Evolutionary conservation across 2,797 vertebrate genomes (phyloP), one percentile per base, ranked within the genome.

Genomic region (Enteromius paludinosus): DNA sequence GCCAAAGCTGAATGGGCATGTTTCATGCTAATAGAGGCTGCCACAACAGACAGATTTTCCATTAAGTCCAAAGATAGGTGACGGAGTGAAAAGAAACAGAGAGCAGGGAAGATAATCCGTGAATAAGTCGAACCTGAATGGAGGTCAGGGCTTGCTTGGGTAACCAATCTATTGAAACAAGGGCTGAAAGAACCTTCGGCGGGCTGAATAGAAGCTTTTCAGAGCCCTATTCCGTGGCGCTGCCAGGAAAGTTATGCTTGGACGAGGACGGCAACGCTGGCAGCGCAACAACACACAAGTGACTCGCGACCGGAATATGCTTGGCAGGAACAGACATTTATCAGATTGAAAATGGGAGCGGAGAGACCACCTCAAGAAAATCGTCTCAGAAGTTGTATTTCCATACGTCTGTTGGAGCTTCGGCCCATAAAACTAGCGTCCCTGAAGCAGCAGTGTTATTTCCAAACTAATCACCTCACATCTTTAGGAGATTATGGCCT

Each of bases 401-500:
- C 82, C 28, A 66, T 35, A 62, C n/a, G 45, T 73, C 65, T 76
- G 25, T 81, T 73, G 52, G 14, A 54, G 61, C 78, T 84, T 78
- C 5, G 2, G 66, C 61, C 79, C 49, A 62, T 85, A 77, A 85
- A 87, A 83, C 14, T 1, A 35, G 15, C 35, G 54, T 74, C 81
- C 81, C 84, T 66, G 54, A 84, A 84, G 82, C 54, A 18, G 45
- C 70, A 54, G 56, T 62, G 74, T 82, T 79, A 77, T 64, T 76
- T 78, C 65, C 65, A 78, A 77, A 81, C 82, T 78, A 82, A 87
- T 88, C 86, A 28, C 38, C 49, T 86, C 0, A 69, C 70, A 75
- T 87, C 86, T 87, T 82, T 78, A 87, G 88, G 86, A 89, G 90
- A 90, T 88, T 89, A 85, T 79, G 83, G 88, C 78, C 88, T 87